Evolutionary conservation across 2,113 vertebrate genomes (phyloP).

Genomic region (Amazona vittata): DNA sequence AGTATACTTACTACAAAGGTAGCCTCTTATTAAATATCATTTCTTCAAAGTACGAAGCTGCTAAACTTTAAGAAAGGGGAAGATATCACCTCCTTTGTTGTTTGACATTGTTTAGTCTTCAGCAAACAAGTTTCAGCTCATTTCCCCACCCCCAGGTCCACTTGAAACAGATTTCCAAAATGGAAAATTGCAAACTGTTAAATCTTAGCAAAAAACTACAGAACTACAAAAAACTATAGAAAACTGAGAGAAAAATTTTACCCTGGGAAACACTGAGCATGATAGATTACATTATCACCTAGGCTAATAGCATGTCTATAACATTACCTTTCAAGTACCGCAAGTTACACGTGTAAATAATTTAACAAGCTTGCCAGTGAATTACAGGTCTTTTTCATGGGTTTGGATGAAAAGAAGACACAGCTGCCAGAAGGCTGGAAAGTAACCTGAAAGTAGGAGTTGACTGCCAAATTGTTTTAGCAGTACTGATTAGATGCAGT

Average conservation of each 20-base stretch:
- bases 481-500: constrained; percentile 62
- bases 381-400: constrained; percentile 55
- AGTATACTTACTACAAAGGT: not conserved
- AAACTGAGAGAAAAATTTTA: not conserved
- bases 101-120: not conserved
- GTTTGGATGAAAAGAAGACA: constrained; percentile 46
- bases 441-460: constrained; percentile 49
- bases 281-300: not conserved
- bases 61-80: not conserved
- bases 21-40: not conserved
- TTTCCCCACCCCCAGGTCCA: not conserved
- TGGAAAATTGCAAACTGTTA: not conserved
- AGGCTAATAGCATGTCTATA: not conserved
- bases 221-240: not conserved
- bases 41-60: not conserved
- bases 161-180: not conserved
- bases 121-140: not conserved
- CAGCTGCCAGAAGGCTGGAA: constrained; percentile 64
- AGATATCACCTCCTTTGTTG: not conserved
- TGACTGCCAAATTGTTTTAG: constrained; percentile 68
- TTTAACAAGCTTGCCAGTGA: constrained; percentile 27
- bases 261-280: not conserved
- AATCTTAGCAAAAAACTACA: not conserved
- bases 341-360: constrained; percentile 58
- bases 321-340: constrained; percentile 1